Base-by-base conservation (phyloP, 2,888 invertebrate species). In the Cyclophora punctaria region DNA sequence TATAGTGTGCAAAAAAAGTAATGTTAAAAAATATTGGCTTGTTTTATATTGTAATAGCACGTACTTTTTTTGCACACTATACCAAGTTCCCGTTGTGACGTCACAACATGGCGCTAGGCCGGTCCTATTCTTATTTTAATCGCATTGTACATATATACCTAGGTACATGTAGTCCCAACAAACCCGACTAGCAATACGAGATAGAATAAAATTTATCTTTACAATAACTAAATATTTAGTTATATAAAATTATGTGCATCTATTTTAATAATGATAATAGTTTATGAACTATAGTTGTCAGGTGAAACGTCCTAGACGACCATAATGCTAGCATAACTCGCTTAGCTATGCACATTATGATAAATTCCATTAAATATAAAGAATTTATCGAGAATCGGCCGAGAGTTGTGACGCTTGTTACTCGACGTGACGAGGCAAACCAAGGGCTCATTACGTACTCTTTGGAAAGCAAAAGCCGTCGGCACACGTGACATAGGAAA, bases 391-490 rank as follows among this genome's bases (percentile, higher is more conserved):
- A 50, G 56, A 56, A 53, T 37, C 60, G 54, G 43, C 49, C 48
- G 56, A 62, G 63, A 55, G 59, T 51, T 41, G 47, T 55, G 55
- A 55, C 64, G 71, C 78, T 86, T 77, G 80, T 86, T 86, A 85
- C 62, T 43, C 58, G 69, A 70, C 82, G 83, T 87, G 86, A 85
- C 84, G 69, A n/a, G 61, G 85, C 86, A 83, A 64, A 73, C 69
- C 64, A 52, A 57, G 51, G 61, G 59, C 73, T 82, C 78, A 78
- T 83, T 83, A 82, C 4, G 56, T 62, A 62, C 69, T 37, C 66
- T 70, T 71, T 75, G 69, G 66, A 69, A 63, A 53, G 56, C 58
- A 51, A 46, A 55, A 56, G 56, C 56, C 56, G 53, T 52, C 53
- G 51, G 47, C 51, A 52, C 48, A 44, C 51, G 50, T 42, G 46